phyloP scores from a whole-genome alignment of 2,888 invertebrate genomes.

The Lepidocyrtinus sp. region DNA sequence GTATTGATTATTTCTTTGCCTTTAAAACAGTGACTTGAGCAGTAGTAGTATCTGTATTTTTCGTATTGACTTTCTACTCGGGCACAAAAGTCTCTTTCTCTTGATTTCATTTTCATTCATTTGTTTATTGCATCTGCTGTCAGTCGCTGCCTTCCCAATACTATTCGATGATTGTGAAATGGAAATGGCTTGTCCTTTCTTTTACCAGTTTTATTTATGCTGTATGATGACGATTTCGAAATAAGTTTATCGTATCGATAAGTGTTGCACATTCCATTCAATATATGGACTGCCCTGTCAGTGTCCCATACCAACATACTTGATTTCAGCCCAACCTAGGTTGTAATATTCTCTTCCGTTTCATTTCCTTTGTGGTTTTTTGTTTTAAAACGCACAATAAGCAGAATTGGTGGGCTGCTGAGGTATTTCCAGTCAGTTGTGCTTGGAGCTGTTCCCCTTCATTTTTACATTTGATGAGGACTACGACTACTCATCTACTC shows the following conservation, averaged over 20 bases:
- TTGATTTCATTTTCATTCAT: slow-evolving; percentile 21
- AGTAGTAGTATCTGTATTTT: slow-evolving; percentile 26
- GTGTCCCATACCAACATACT: too few relatives aligned
- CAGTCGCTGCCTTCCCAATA: not conserved
- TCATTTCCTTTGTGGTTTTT: slow-evolving; percentile 21
- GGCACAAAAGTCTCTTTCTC: slow-evolving; percentile 15
- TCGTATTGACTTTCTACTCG: slow-evolving; percentile 5
- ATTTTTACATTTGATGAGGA: not conserved
- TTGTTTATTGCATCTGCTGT: slow-evolving; percentile 15
- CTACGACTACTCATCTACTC: not conserved
- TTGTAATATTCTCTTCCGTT: slow-evolving; percentile 58
- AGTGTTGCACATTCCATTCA: not conserved
- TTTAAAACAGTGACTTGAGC: slow-evolving; percentile 38
- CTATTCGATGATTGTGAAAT: not conserved
- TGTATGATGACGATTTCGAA: slow-evolving; percentile 1
- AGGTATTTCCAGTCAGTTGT: not conserved
- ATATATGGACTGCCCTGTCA: too few relatives aligned
- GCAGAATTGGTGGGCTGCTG: not conserved
- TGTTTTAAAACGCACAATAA: not conserved
- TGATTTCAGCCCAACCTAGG: not conserved
- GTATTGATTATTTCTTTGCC: slow-evolving; percentile 69
- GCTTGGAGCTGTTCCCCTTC: not conserved
- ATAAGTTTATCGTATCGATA: not conserved
- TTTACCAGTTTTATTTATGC: not conserved
- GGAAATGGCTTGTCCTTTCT: not conserved